phyloP scores from a whole-genome alignment of 2,888 invertebrate species.

The Alloplasta piceator region DNA sequence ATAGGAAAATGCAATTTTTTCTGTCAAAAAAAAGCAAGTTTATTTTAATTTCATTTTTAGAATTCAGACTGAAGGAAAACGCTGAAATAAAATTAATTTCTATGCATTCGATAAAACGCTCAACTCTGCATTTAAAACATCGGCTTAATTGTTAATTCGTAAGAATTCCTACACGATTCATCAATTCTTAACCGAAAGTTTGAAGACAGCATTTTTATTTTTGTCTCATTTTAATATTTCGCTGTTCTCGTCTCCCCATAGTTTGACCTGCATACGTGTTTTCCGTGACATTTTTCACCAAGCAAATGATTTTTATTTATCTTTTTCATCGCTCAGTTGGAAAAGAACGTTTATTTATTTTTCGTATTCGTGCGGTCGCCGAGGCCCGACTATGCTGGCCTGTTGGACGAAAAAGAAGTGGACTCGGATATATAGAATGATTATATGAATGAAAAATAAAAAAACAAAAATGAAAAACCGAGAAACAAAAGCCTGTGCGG shows the following conservation, averaged over 20 bases:
- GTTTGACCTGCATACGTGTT: neutral
- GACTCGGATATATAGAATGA: slow-evolving; percentile 11
- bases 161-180: too few species aligned
- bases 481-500: slow-evolving; percentile 29
- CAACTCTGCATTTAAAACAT: too few species aligned
- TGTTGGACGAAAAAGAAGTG: slow-evolving; percentile 17
- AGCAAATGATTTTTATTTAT: neutral
- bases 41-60: too few species aligned
- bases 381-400: slow-evolving; percentile 6
- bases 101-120: too few species aligned
- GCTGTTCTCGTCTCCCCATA: neutral
- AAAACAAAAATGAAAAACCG: slow-evolving; percentile 18
- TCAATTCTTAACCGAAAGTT: too few species aligned
- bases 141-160: too few species aligned
- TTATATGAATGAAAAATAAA: slow-evolving; percentile 8
- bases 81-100: too few species aligned
- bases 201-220: too few species aligned
- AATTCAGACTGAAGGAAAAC: too few species aligned
- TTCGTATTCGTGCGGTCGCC: neutral
- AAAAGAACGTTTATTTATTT: slow-evolving; percentile 20
- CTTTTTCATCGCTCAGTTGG: neutral
- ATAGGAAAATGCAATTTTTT: too few species aligned
- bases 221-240: too few species aligned
- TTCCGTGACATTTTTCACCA: neutral
- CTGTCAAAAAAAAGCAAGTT: too few species aligned